Percentiles rank a stretch among this genome's conserved stretches.
Evolutionary conservation across 2,888 invertebrate genomes (phyloP).

Genomic region (Nemoura dubitans): DNA sequence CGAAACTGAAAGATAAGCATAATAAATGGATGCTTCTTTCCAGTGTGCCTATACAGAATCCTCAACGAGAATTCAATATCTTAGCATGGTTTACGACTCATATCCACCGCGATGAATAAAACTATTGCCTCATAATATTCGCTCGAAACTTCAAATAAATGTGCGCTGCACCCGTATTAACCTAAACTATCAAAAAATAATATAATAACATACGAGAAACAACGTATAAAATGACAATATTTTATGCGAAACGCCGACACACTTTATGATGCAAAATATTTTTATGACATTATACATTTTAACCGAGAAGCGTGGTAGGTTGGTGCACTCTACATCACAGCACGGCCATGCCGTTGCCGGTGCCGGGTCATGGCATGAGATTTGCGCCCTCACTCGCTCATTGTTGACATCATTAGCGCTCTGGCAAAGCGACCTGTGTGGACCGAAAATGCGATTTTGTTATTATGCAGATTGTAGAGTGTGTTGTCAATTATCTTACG

Average conservation of each 20-base stretch:
- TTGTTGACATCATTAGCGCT: too few species aligned
- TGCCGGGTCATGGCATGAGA: too few species aligned
- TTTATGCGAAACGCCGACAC: background rate
- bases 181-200: background rate
- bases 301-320: conserved; percentile 3
- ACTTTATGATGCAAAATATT: conserved; percentile 49
- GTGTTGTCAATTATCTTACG: too few species aligned
- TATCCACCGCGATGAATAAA: background rate
- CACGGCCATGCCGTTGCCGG: too few species aligned
- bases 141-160: background rate
- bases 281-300: conserved; percentile 46
- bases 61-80: background rate
- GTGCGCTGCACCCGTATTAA: background rate
- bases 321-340: too few species aligned
- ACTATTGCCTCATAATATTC: background rate
- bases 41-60: background rate
- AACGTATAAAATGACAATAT: background rate
- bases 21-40: background rate
- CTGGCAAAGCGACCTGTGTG: too few species aligned
- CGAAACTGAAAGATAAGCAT: too few species aligned
- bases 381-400: too few species aligned
- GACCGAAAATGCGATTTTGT: too few species aligned
- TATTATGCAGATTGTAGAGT: too few species aligned
- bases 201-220: background rate
- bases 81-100: background rate